Percentiles rank a stretch among this genome's conserved stretches.
phyloP scores from a whole-genome alignment of 2,113 vertebrate species.

The Lycocorax pyrrhopterus region DNA sequence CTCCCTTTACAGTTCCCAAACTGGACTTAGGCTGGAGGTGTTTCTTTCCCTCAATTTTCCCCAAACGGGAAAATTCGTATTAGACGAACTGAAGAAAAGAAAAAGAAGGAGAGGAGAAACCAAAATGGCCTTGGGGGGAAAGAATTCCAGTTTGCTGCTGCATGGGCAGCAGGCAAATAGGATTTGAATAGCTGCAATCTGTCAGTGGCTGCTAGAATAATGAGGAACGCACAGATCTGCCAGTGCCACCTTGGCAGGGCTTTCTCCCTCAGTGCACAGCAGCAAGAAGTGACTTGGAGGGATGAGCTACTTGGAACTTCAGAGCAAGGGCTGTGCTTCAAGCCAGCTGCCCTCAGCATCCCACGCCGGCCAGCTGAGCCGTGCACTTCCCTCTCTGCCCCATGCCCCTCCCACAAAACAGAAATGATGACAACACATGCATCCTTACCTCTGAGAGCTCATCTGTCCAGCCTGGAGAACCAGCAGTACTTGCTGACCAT shows the following conservation, averaged over 20 bases:
- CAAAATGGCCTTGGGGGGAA: too few relatives aligned
- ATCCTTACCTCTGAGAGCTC: not conserved
- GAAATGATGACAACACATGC: not conserved
- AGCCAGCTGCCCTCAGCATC: not conserved
- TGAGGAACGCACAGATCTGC: too few relatives aligned
- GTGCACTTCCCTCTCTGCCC: not conserved
- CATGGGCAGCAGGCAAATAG: too few relatives aligned
- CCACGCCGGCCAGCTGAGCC: not conserved
- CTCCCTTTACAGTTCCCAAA: too few relatives aligned
- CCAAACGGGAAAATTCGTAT: too few relatives aligned
- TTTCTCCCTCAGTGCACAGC: not conserved
- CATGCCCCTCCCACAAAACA: not conserved
- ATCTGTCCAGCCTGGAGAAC: not conserved
- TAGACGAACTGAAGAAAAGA: too few relatives aligned
- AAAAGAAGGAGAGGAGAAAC: too few relatives aligned
- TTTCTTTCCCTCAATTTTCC: too few relatives aligned
- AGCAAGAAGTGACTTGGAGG: not conserved
- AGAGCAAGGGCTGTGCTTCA: not conserved
- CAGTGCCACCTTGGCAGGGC: not conserved
- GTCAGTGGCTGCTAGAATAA: too few relatives aligned
- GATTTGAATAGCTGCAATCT: too few relatives aligned
- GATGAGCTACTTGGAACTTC: not conserved
- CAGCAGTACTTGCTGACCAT: not conserved
- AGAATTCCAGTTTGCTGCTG: too few relatives aligned
- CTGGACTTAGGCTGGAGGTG: too few relatives aligned